phyloP scores from a whole-genome alignment of 1,140 invertebrate species.

The Ganaspis sp. region DNA sequence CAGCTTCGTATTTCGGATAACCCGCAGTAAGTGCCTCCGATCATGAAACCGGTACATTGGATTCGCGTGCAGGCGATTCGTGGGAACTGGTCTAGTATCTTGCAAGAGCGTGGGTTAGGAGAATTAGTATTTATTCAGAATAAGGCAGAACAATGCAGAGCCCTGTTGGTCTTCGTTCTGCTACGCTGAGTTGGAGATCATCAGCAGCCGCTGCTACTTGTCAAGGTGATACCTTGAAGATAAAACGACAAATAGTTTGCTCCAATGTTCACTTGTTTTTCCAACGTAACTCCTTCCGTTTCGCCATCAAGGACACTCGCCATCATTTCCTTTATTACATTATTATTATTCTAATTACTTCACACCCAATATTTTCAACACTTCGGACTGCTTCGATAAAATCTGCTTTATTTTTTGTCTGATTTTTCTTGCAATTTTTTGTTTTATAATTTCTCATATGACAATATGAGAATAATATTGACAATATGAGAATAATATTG shows the following conservation, averaged over 20 bases:
- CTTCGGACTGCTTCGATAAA: too few species aligned
- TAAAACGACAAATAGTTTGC: conserved; percentile 53
- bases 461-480: too few species aligned
- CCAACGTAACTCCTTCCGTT: conserved; percentile 39
- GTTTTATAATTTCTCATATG: too few species aligned
- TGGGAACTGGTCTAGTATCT: conserved; percentile 70
- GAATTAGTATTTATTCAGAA: conserved; percentile 67
- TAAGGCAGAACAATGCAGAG: conserved; percentile 65
- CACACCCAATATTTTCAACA: not conserved
- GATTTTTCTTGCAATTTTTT: too few species aligned
- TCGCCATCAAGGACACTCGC: conserved; percentile 39
- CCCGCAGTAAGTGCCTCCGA: conserved; percentile 51
- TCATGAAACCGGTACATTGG: conserved; percentile 62
- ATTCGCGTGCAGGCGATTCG: conserved; percentile 68
- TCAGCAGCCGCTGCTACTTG: conserved; percentile 61
- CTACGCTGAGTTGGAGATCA: conserved; percentile 66
- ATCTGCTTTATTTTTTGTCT: too few species aligned
- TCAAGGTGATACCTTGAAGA: conserved; percentile 51
- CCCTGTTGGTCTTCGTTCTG: conserved; percentile 67
- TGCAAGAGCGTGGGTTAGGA: conserved; percentile 66
- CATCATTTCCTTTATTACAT: conserved; percentile 28
- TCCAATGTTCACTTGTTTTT: conserved; percentile 35
- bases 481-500: too few species aligned
- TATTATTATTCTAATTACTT: conserved; percentile 21
- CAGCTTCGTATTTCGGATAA: conserved; percentile 37